phyloP scores from a whole-genome alignment of 2,113 vertebrate genomes.

The Cavia porcellus region DNA sequence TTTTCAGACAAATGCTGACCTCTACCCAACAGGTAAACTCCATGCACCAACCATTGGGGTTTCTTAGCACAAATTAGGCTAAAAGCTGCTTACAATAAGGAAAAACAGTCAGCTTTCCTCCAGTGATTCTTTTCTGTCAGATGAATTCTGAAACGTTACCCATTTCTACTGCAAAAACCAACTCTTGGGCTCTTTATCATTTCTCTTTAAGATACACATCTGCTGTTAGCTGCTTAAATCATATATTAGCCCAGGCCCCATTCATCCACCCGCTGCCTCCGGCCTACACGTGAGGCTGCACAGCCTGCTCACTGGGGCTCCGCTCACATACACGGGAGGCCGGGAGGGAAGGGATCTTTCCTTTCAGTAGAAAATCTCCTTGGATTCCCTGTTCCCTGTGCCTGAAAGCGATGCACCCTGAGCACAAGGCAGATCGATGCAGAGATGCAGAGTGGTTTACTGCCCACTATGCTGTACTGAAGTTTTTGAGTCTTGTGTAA shows the following conservation, averaged over 20 bases:
- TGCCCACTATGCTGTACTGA: background rate
- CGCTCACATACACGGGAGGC: fast-evolving
- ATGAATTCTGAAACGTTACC: background rate
- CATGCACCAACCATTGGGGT: background rate
- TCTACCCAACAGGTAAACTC: background rate
- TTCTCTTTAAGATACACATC: constrained; percentile 21
- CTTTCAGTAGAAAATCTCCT: background rate
- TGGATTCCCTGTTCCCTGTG: no score
- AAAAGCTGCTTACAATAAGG: constrained; percentile 7
- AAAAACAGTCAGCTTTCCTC: background rate
- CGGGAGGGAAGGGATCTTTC: background rate
- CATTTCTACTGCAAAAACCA: background rate
- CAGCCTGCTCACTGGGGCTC: fast-evolving
- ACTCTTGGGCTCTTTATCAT: background rate
- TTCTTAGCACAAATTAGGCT: background rate
- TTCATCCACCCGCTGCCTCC: background rate
- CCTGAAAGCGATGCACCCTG: background rate
- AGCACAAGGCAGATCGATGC: background rate
- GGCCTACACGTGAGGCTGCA: background rate
- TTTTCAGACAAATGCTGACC: background rate
- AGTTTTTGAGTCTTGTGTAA: constrained; percentile 70
- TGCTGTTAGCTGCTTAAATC: constrained; percentile 3
- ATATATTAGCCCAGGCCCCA: background rate
- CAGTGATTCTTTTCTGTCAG: background rate
- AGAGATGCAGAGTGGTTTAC: constrained; percentile 54